phyloP scores from a whole-genome alignment of 1,140 invertebrate genomes.

The Drosophila leontia region DNA sequence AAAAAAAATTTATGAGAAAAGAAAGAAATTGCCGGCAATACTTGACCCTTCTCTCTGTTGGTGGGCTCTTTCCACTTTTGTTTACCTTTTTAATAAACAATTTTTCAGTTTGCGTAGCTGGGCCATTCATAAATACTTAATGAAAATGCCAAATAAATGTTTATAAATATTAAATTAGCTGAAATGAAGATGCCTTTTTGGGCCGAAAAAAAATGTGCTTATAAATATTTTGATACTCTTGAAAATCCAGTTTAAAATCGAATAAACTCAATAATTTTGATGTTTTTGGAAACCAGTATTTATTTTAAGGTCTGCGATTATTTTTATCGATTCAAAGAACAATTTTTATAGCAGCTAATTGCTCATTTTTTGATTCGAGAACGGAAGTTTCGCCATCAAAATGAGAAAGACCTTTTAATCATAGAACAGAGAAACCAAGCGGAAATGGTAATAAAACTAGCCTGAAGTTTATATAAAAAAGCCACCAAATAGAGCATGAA shows the following conservation, averaged over 20 bases:
- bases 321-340: slow-evolving; percentile 23
- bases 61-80: slow-evolving; percentile 41
- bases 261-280: background rate
- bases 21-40: slow-evolving; percentile 15
- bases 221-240: slow-evolving; percentile 7
- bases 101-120: slow-evolving; percentile 46
- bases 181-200: slow-evolving; percentile 59
- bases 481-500: slow-evolving; percentile 50
- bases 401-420: slow-evolving; percentile 2
- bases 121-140: slow-evolving; percentile 54
- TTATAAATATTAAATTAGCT: slow-evolving; percentile 76
- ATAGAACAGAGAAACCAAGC: slow-evolving; percentile 12
- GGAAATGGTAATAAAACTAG: slow-evolving; percentile 32
- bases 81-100: slow-evolving; percentile 77
- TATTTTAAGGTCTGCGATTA: slow-evolving; percentile 10
- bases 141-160: slow-evolving; percentile 40
- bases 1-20: background rate
- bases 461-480: slow-evolving; percentile 2
- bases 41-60: slow-evolving; percentile 2
- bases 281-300: slow-evolving; percentile 21
- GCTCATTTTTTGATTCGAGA: slow-evolving; percentile 9
- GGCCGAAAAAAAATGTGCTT: slow-evolving; percentile 18
- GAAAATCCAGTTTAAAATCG: slow-evolving; percentile 34
- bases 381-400: slow-evolving; percentile 10
- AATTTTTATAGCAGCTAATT: slow-evolving; percentile 23